Evolutionary conservation across 2,113 vertebrate genomes (phyloP).

Genomic region (Anoura caudifer): DNA sequence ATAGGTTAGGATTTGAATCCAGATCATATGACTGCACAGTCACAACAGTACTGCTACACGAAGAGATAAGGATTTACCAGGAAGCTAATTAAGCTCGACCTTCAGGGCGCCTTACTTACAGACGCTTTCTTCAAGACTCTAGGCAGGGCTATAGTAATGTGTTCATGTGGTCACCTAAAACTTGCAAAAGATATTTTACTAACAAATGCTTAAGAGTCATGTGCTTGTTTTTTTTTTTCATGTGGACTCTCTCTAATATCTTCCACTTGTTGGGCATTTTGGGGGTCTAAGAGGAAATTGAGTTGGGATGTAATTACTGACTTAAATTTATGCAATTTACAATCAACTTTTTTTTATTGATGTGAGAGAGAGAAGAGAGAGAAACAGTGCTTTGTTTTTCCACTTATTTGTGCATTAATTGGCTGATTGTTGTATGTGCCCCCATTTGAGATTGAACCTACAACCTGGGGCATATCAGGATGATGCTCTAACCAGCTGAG

Average conservation of each 20-base stretch:
- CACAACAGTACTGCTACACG: neutral
- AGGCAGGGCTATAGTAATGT: neutral
- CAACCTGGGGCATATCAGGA: too few relatives aligned
- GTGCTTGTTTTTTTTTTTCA: neutral
- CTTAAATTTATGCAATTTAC: neutral
- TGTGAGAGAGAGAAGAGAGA: too few relatives aligned
- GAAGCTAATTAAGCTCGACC: neutral
- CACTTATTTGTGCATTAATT: too few relatives aligned
- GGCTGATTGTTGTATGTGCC: too few relatives aligned
- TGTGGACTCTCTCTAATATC: neutral
- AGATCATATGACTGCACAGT: neutral
- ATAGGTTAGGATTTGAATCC: neutral
- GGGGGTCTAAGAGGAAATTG: neutral
- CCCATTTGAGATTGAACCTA: too few relatives aligned
- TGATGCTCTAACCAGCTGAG: too few relatives aligned
- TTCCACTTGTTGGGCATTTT: neutral
- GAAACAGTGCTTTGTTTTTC: too few relatives aligned
- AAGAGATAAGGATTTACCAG: neutral
- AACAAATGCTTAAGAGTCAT: neutral
- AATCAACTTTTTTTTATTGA: neutral
- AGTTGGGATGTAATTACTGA: neutral
- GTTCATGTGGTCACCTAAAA: neutral
- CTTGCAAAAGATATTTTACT: neutral
- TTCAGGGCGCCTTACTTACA: neutral
- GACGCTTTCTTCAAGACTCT: neutral